Evolutionary conservation across 2,113 vertebrate species (phyloP).

Genomic region (Macquaria australasica): DNA sequence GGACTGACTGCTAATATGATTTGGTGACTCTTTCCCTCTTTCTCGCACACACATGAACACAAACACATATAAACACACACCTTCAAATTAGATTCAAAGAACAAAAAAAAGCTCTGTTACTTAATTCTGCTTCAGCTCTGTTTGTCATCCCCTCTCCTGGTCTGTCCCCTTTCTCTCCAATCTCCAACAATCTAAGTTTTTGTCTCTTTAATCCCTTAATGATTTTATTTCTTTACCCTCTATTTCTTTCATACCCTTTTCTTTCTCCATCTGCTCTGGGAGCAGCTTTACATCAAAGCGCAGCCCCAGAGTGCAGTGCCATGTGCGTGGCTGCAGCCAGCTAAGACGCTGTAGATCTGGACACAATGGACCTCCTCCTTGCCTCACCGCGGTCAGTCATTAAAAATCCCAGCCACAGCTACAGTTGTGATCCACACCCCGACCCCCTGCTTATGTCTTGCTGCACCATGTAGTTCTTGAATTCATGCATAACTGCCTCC

Average conservation of each 20-base stretch:
- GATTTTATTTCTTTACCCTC: constrained; percentile 30
- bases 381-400: constrained; percentile 66
- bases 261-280: constrained; percentile 52
- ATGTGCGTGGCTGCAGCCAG: constrained; percentile 53
- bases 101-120: neutral
- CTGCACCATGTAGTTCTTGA: constrained; percentile 34
- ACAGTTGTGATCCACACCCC: constrained; percentile 56
- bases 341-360: constrained; percentile 47
- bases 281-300: constrained; percentile 68
- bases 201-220: constrained; percentile 31
- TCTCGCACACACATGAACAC: neutral
- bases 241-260: no score
- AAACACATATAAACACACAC: constrained; percentile 2
- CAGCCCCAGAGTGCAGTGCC: constrained; percentile 39
- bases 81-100: constrained; percentile 10
- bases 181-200: neutral
- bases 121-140: neutral
- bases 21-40: constrained; percentile 16
- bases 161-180: neutral
- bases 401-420: constrained; percentile 67
- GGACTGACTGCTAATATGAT: constrained; percentile 26
- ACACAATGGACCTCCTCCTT: constrained; percentile 77
- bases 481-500: constrained; percentile 55
- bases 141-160: neutral
- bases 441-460: constrained; percentile 42